phyloP scores from a whole-genome alignment of 1,140 invertebrate genomes.

The Wiebesia pumilae region DNA sequence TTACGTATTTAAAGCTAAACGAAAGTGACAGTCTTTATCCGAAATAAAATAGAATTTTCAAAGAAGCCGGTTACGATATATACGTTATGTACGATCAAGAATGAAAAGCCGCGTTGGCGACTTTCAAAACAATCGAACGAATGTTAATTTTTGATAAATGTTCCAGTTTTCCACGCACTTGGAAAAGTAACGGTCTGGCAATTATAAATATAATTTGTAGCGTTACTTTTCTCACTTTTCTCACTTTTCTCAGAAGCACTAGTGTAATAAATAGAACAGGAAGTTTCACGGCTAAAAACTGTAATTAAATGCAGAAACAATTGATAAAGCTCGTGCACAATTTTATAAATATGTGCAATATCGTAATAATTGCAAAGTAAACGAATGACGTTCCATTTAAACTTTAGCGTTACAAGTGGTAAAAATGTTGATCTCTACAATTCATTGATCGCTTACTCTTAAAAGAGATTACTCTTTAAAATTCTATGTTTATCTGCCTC shows the following conservation, averaged over 20 bases:
- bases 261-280: not conserved
- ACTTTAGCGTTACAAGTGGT: not conserved
- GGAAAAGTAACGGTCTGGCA: not conserved
- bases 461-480: conserved; percentile 2
- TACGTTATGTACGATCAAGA: no score
- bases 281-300: not conserved
- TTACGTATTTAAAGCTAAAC: no score
- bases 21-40: no score
- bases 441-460: not conserved
- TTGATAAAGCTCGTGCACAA: not conserved
- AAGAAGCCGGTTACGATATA: no score
- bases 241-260: not conserved
- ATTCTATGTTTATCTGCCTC: conserved; percentile 5
- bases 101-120: no score
- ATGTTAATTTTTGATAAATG: not conserved
- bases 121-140: no score
- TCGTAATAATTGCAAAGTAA: not conserved
- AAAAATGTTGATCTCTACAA: not conserved
- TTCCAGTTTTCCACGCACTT: not conserved
- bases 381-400: not conserved
- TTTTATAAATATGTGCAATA: not conserved
- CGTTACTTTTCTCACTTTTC: no score
- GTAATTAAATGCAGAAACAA: not conserved
- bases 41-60: no score
- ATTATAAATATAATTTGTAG: not conserved